Evolutionary conservation across 2,113 vertebrate genomes (phyloP), one percentile per base, ranked within the genome.

Genomic region (Pseudopipra pipra): DNA sequence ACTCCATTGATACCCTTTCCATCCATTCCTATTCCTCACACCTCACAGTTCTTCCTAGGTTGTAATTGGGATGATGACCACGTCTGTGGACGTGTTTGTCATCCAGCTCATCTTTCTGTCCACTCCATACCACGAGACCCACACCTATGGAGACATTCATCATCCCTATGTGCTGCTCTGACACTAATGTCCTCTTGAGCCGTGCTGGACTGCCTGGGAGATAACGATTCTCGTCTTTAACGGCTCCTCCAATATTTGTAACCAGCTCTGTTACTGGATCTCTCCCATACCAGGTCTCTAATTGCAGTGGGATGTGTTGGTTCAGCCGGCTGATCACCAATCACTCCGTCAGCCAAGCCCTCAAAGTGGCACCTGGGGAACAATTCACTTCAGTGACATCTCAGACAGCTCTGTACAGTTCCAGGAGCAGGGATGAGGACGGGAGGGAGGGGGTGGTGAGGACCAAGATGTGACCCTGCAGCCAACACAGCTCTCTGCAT

Each of bases 321-420:
- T 18, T 76, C 71, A 85, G 63, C 31, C 5, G 0, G 51, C 72
- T 59, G 71, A 76, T 72, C 82, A n/a, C 92, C 78, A 70, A 43
- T 89, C 92, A 33, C 71, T 56, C 66, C 67, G 82, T n/a, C 96
- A 93, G 81, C 74, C 88, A 11, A 49, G 75, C 44, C 85, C 92
- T 87, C 85, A 23, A 31, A 97, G 85, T 5, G 0, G 62, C 71
- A 70, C 88, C 75, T 33, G 9, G 92, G 72, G 90, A 95, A 55
- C 78, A 14, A 27, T 49, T 65, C n/a, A 2, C 78, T 35, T 0
- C 2, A 6, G 90, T 90, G 94, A 73, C 75, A 83, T n/a, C 88
- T 74, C 70, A 5, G 61, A 23, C 43, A 85, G 70, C 56, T 72
- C 70, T 8, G 10, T 62, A 5, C 6, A 0, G 37, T 6, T 46